Evolutionary conservation across 2,113 vertebrate species (phyloP), one percentile per base, ranked within the genome.

Genomic region (Corythaeola cristata): DNA sequence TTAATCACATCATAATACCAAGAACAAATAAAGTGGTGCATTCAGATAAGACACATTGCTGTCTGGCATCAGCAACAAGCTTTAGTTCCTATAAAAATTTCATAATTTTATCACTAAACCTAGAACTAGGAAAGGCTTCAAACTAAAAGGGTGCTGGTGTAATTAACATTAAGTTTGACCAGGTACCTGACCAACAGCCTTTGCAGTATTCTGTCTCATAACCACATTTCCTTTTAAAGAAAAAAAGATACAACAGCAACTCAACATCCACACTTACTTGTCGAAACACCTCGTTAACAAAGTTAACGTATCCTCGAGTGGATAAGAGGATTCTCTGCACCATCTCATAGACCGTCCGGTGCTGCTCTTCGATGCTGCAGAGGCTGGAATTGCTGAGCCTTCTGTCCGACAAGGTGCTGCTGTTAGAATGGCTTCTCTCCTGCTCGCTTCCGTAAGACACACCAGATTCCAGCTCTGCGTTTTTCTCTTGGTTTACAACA

Each of bases 241-340:
- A 39, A 55, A 27, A 11, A 12, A 8, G 4, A 13, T 8, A 11
- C 35, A 64, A 59, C 14, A 66, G 63, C 50, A 84, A 11, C 15
- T 52, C 35, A 32, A 22, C 28, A 16, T 11, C 63, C 3, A 56
- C 27, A 60, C 97, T 33, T 47, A 99, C 99, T 98, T 99, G 99
- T 44, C 99, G 99, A 98, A 99, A 99, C 89, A 99, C 99, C 97
- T 99, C 99, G 12, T 99, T 99, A 96, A 99, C 99, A 39, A 99
- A 99, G 96, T 99, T 99, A 82, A 99, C 98, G 15, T 99, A 99
- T 85, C 99, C 99, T 3, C 99, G 97, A 1, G 99, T 99, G 83
- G 99, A 99, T 35, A 99, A 93, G 28, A 99, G 98, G 91, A 99
- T 99, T 83, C 96, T 97, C 76, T 99, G 99, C 96, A 99, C 99